These are phyloP conservation scores for Rhinella marina DNA, from an alignment of 2,797 vertebrate genomes.

Conservation along the genomic window DNA sequence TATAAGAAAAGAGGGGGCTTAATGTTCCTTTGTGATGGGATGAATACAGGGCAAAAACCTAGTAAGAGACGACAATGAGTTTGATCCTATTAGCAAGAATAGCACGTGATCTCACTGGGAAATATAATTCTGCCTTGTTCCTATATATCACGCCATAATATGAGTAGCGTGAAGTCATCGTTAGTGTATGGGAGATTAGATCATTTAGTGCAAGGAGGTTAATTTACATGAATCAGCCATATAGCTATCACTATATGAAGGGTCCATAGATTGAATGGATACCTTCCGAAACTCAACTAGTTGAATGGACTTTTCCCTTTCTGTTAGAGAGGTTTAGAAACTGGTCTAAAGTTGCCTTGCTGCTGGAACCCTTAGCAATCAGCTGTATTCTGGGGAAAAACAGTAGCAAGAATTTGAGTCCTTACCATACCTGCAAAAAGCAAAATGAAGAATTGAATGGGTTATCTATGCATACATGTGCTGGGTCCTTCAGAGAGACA, in stretches of 20 bases:
- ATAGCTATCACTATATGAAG: neutral
- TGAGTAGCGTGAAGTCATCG: slow-evolving; percentile 45
- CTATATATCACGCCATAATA: slow-evolving; percentile 39
- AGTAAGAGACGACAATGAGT: slow-evolving; percentile 47
- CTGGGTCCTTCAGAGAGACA: too few relatives aligned
- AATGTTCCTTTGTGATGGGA: slow-evolving; percentile 49
- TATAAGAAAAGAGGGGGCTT: slow-evolving; percentile 32
- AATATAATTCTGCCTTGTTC: slow-evolving; percentile 33
- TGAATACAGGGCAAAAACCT: slow-evolving; percentile 33
- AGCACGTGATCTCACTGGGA: slow-evolving; percentile 45
- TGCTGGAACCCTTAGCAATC: neutral
- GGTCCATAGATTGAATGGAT: too few relatives aligned
- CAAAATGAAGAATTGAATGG: neutral
- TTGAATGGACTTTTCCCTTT: neutral
- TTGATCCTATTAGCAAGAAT: slow-evolving; percentile 51
- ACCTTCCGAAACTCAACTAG: too few relatives aligned
- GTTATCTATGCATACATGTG: neutral
- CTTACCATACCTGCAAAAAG: neutral
- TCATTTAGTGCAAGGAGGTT: slow-evolving; percentile 24
- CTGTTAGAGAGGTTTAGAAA: neutral
- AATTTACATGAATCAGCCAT: slow-evolving; percentile 11
- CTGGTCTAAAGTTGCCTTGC: neutral
- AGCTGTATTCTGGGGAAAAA: neutral
- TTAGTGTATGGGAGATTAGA: slow-evolving; percentile 25
- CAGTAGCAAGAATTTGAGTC: neutral